Evolutionary conservation across 2,888 invertebrate species (phyloP), one percentile per base, ranked within the genome.

Genomic region (Drosophila peninsularis): DNA sequence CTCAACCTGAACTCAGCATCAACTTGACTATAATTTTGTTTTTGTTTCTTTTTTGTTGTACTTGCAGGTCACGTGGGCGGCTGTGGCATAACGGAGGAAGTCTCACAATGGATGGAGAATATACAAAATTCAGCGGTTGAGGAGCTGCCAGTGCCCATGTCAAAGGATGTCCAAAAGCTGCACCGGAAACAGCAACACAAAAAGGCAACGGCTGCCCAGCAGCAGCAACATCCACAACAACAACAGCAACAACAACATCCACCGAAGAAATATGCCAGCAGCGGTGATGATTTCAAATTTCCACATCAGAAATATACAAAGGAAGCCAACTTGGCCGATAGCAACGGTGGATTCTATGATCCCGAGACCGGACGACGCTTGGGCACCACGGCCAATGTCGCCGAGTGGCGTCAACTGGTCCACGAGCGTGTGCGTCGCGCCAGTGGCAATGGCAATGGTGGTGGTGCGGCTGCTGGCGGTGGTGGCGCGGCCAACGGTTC

Each of bases 81-180:
- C 32, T 98, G 98, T 91, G 98, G 98, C 61, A 95, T 97, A 82
- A 97, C 96, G 45, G 97, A 97, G 79, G 96, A 97, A 81, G 95
- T 97, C 74, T 95, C 96, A 78, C 95, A 96, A 89, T 98, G 98
- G 98, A 98, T 98, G 98, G 96, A 97, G 88, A 94, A 94, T 82
- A 95, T 98, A 81, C 98, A 98, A 92, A 96, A 95, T 93, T 95
- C 96, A 3, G 96, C 94, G 14, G 94, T 94, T 42, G 95, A 95
- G 71, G 94, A 95, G 45, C 74, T 91, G 67, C 91, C 91, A 34
- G 85, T 85, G 64, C 90, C 90, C 57, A 90, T 90, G 90, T 91
- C 88, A 82, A 90, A 90, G 84, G 91, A 91, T 80, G 89, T 89
- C 70, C 86, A 87, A 69, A 85, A 89, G 79, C 64, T 81, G 67